phyloP scores from a whole-genome alignment of 2,113 vertebrate genomes.

The Acrocephalus kingi region DNA sequence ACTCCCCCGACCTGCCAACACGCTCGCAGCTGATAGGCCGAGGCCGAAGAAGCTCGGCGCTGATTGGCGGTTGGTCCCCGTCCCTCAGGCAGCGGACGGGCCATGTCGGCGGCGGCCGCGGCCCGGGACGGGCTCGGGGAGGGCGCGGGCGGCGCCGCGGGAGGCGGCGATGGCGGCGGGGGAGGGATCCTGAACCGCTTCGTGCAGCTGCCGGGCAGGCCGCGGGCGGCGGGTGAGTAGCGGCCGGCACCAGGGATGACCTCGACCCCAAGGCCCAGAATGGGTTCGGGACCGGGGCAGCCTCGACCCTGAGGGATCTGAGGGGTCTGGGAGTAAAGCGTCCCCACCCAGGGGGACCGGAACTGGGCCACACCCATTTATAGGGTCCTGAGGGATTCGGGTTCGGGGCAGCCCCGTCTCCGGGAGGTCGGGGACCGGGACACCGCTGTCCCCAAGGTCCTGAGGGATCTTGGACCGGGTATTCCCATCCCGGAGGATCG shows the following conservation, averaged over 20 bases:
- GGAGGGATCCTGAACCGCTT: slow-evolving; percentile 77
- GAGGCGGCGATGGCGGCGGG: background rate
- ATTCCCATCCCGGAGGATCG: fast-evolving
- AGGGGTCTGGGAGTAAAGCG: background rate
- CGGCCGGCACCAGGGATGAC: background rate
- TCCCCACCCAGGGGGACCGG: background rate
- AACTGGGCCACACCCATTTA: fast-evolving
- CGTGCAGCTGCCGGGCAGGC: slow-evolving; percentile 85
- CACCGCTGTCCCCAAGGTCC: fast-evolving
- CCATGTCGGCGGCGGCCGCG: slow-evolving; percentile 73
- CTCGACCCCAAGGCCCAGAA: background rate
- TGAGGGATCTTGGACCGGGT: background rate
- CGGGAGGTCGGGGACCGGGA: too few relatives aligned
- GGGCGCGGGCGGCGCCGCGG: slow-evolving; percentile 23
- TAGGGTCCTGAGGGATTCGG: background rate
- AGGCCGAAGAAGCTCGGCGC: background rate
- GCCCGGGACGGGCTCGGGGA: slow-evolving; percentile 64
- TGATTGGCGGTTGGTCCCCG: background rate
- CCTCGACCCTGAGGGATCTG: background rate
- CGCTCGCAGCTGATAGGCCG: too few relatives aligned
- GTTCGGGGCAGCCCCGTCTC: background rate
- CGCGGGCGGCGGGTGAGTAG: slow-evolving; percentile 85
- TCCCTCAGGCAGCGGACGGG: background rate
- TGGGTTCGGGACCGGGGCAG: background rate
- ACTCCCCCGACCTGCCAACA: slow-evolving; percentile 42